phyloP scores from a whole-genome alignment of 2,113 vertebrate species.

The Channa argus region DNA sequence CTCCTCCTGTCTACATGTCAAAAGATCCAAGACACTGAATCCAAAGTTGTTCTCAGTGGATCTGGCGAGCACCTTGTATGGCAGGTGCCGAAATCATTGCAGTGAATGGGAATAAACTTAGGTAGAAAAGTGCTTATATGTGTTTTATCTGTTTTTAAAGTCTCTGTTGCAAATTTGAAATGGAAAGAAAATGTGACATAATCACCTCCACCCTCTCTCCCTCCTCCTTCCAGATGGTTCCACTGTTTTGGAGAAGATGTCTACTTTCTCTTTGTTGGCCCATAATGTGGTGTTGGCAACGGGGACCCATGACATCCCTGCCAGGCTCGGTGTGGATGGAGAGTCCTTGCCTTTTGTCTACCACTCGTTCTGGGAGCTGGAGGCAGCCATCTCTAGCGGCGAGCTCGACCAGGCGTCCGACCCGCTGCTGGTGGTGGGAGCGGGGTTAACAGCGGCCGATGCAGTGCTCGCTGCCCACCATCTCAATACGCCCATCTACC shows the following conservation, averaged over 20 bases:
- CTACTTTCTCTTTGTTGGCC: conserved; percentile 76
- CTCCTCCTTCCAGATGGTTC: conserved; percentile 49
- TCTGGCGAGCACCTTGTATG: too few relatives aligned
- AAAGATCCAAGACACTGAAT: too few relatives aligned
- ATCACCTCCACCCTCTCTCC: background rate
- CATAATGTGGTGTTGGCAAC: conserved; percentile 85
- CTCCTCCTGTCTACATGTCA: too few relatives aligned
- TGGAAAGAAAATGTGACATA: too few relatives aligned
- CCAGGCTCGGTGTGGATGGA: conserved; percentile 79
- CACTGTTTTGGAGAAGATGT: conserved; percentile 42
- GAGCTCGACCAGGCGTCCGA: conserved; percentile 73
- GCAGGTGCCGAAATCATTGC: too few relatives aligned
- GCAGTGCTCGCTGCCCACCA: conserved; percentile 83
- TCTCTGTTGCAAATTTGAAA: background rate
- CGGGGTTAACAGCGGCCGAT: conserved; percentile 84
- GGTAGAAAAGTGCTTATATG: too few relatives aligned
- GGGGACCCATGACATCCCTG: conserved; percentile 84
- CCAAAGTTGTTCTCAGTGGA: too few relatives aligned
- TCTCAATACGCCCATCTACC: conserved; percentile 81
- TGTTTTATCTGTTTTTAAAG: too few relatives aligned
- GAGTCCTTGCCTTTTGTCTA: conserved; percentile 83
- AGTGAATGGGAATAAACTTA: too few relatives aligned
- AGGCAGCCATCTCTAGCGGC: conserved; percentile 78
- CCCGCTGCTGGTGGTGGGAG: conserved; percentile 84
- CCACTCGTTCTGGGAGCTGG: conserved; percentile 86